Conservation (phyloP, 1,140 invertebrate species). For the Drosophila albomicans region DNA sequence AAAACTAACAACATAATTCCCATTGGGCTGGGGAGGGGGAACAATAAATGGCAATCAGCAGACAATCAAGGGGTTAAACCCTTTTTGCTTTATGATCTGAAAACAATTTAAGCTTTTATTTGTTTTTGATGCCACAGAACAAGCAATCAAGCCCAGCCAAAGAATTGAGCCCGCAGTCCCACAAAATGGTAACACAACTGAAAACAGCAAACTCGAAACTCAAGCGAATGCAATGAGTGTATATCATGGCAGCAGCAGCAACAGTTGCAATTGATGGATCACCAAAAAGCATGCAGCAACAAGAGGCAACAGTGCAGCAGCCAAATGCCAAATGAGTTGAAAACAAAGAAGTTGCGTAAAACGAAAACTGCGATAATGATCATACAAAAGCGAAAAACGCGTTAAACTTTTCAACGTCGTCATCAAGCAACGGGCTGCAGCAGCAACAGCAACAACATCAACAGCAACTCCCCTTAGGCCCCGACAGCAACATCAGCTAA, state of each 20-base stretch:
- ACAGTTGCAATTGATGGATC: constrained; percentile 79
- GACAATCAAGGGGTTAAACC: constrained; percentile 80
- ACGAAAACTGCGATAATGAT: constrained; percentile 79
- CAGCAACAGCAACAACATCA: constrained; percentile 37
- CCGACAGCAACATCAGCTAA: constrained; percentile 21
- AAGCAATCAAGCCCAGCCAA: constrained; percentile 59
- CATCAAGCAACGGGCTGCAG: constrained; percentile 45
- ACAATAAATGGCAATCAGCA: constrained; percentile 79
- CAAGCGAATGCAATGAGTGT: constrained; percentile 70
- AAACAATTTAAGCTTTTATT: constrained; percentile 83
- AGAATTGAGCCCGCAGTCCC: constrained; percentile 8
- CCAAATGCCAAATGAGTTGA: constrained; percentile 77
- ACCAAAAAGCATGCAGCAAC: constrained; percentile 66
- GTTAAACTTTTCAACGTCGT: constrained; percentile 81
- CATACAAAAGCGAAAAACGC: constrained; percentile 80
- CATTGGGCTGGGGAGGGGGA: constrained; percentile 12
- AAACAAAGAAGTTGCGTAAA: constrained; percentile 74
- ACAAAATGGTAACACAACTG: constrained; percentile 66
- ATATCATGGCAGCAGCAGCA: constrained; percentile 61
- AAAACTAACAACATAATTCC: constrained; percentile 14
- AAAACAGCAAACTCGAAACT: constrained; percentile 48
- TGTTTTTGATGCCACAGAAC: constrained; percentile 80
- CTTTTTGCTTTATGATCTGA: constrained; percentile 80
- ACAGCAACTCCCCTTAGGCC: constrained; percentile 33
- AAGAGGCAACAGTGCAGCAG: constrained; percentile 28